Percentiles rank a stretch among this genome's conserved stretches.
Evolutionary conservation across 2,113 vertebrate genomes (phyloP).

Genomic region (Talpa occidentalis): DNA sequence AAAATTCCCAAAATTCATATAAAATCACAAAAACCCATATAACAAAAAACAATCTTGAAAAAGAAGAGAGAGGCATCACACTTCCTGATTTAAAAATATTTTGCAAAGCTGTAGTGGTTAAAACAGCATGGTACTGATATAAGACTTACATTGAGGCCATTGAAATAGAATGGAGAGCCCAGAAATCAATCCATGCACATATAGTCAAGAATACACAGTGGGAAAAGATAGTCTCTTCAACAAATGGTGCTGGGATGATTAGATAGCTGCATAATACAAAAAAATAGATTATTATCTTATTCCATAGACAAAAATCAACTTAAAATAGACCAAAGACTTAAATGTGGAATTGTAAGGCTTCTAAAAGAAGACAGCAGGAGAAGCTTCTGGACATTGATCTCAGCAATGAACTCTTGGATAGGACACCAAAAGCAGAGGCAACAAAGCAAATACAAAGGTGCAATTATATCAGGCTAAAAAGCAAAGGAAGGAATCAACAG

Average conservation of each 20-base stretch:
- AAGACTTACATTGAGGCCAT: not conserved
- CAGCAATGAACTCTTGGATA: not conserved
- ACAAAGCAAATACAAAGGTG: not conserved
- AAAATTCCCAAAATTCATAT: not conserved
- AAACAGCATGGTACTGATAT: not conserved
- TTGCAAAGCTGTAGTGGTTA: not conserved
- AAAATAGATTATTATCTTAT: not conserved
- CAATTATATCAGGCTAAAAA: not conserved
- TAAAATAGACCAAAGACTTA: constrained; percentile 12
- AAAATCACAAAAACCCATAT: not conserved
- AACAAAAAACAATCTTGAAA: not conserved
- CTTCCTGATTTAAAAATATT: not conserved
- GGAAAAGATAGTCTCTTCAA: not conserved
- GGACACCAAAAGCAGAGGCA: not conserved
- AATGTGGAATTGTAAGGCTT: not conserved
- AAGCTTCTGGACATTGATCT: not conserved
- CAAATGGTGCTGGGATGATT: not conserved
- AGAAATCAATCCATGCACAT: not conserved
- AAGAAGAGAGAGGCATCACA: not conserved
- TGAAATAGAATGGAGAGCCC: not conserved
- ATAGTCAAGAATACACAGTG: not conserved
- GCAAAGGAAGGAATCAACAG: not conserved
- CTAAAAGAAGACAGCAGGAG: not conserved
- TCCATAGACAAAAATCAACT: not conserved
- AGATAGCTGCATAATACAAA: not conserved